Percentiles rank a stretch among this genome's conserved stretches.
These are phyloP conservation scores for Lissocephala sabroskyi DNA, from an alignment of 2,888 invertebrate species.

Conservation along the genomic window DNA sequence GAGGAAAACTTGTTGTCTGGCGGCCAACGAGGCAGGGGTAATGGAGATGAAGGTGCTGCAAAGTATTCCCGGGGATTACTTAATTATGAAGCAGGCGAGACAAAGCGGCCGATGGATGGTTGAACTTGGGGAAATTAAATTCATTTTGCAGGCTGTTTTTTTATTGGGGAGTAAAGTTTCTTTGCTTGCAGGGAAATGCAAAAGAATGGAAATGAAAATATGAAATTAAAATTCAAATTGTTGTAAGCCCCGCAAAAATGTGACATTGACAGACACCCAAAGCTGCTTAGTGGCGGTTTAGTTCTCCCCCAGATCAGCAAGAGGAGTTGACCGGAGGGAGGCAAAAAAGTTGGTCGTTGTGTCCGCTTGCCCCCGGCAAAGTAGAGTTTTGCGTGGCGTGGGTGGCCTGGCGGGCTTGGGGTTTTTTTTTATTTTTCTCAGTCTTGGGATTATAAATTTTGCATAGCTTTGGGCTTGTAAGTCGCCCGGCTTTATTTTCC, in stretches of 20 bases:
- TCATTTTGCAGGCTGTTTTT: no score
- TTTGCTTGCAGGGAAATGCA: no score
- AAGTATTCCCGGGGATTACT: conserved; percentile 48
- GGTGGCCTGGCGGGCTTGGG: no score
- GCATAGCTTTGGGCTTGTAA: conserved; percentile 33
- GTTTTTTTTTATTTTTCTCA: conserved; percentile 9
- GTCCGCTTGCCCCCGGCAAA: conserved; percentile 8
- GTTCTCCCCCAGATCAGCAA: conserved; percentile 21
- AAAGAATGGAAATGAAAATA: no score
- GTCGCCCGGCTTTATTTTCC: conserved; percentile 6
- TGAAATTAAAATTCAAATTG: conserved; percentile 20
- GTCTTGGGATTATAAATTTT: conserved; percentile 29
- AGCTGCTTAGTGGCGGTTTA: conserved; percentile 46
- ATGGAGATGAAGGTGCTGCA: conserved; percentile 41
- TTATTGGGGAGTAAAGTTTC: no score
- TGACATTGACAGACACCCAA: conserved; percentile 61
- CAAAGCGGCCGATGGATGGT: no score
- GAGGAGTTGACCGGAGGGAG: conserved; percentile 6
- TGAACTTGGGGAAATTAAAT: no score
- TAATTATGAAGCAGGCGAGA: conserved; percentile 43
- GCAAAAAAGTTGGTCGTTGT: conserved; percentile 32
- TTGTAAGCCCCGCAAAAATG: conserved; percentile 49
- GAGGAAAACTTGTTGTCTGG: conserved; percentile 29
- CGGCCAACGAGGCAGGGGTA: conserved; percentile 12
- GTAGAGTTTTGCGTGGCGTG: background rate